Base-by-base conservation (phyloP, 2,113 vertebrate genomes). In the Hippopotamus amphibius region DNA sequence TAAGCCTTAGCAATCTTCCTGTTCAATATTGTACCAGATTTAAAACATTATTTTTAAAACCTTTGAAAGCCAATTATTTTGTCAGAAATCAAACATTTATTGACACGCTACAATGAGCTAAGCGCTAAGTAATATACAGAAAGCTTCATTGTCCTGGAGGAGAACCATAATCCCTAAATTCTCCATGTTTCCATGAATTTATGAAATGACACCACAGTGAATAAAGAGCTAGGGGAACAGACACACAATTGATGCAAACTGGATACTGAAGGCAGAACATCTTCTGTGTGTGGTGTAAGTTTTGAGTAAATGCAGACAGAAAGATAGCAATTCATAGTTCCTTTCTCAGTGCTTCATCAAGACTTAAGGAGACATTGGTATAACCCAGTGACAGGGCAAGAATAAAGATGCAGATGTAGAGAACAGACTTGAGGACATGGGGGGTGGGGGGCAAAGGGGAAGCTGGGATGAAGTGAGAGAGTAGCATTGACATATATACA, bases 21-120 rank as follows among this genome's bases (percentile, higher is more conserved):
- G 30, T 28, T 43, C 63, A 80, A 63, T 14, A 22, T n/a, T 46
- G 24, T 37, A 16, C 57, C 79, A 90, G 72, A 95, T 88, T 82
- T 17, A 57, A 88, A 97, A 43, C 28, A 24, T 17, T 69, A 7
- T 74, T 83, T 93, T 93, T 74, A 57, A 86, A 92, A 68, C 30
- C 9, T 50, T 88, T 84, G 3, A 74, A 74, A 95, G 9, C 13
- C 46, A 59, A 69, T 13, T 79, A 57, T 80, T 94, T 81, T 71
- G 28, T 90, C 83, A 80, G 84, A 96, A 97, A 61, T 88, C 24
- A 95, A 79, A 43, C 26, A 61, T 63, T 82, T 91, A 50, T 43
- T 77, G 28, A 86, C 46, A 21, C 19, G 8, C 3, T n/a, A 15
- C 55, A 71, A 13, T 37, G 53, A 46, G 15, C 16, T 76, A 85